A percentile compares a stretch with the other conserved stretches of the same genome.
Conservation (phyloP, 2,113 vertebrate species). For the Tyto alba region DNA sequence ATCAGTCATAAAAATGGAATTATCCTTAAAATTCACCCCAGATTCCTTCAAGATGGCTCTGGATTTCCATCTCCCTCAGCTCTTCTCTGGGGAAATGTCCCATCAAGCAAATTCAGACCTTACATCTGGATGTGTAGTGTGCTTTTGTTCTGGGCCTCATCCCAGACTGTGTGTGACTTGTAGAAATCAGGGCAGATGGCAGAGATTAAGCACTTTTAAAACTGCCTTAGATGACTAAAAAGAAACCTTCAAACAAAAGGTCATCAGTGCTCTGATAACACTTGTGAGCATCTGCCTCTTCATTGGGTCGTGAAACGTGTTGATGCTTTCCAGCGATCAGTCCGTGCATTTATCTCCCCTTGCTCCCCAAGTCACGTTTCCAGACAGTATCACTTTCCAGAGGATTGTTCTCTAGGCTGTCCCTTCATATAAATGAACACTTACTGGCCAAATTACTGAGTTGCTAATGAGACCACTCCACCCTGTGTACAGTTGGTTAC, state of each 20-base stretch:
- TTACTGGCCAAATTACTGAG: background rate
- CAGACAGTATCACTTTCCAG: background rate
- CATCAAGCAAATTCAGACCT: background rate
- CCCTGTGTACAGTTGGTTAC: background rate
- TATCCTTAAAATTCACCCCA: background rate
- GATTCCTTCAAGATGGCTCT: background rate
- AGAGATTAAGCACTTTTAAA: background rate
- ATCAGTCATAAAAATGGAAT: background rate
- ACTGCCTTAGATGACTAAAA: background rate
- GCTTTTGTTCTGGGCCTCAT: background rate
- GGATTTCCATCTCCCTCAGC: background rate
- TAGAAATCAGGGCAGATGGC: background rate
- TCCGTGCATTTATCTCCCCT: fast-evolving
- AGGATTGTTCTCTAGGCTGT: background rate
- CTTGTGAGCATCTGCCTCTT: background rate
- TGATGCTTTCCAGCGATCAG: background rate
- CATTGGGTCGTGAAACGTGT: background rate
- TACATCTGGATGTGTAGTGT: fast-evolving
- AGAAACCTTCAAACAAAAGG: background rate
- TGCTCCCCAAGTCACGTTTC: background rate
- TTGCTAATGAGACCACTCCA: background rate
- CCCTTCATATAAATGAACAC: background rate
- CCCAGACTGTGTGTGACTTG: background rate
- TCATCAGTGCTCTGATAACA: background rate
- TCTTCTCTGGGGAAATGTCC: background rate